These are phyloP conservation scores for Enteromius afrohamiltoni DNA, from an alignment of 2,797 vertebrate genomes.

Conservation along the genomic window DNA sequence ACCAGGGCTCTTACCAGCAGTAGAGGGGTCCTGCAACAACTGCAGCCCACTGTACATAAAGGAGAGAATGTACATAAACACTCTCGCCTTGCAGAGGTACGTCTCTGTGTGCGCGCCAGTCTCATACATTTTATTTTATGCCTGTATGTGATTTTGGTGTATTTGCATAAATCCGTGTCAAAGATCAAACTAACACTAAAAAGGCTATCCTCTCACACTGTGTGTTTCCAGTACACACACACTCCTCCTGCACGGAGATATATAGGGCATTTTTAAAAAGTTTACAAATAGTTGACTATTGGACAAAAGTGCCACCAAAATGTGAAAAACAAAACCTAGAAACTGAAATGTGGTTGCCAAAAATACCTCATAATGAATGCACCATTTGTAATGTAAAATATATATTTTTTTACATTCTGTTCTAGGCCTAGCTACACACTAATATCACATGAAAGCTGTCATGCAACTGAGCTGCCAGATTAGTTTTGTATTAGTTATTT, in stretches of 20 bases:
- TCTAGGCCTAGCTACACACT: not conserved
- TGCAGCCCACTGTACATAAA: conserved; percentile 95
- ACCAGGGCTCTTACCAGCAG: conserved; percentile 98
- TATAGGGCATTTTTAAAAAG: not conserved
- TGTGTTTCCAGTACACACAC: conserved; percentile 4
- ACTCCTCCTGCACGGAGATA: not conserved
- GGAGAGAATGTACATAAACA: conserved; percentile 98
- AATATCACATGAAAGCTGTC: conserved; percentile 6
- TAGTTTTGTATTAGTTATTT: not conserved
- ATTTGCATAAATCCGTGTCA: conserved; percentile 12
- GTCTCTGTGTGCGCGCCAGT: not conserved
- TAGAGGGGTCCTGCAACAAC: conserved; percentile 93
- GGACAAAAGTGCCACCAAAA: not conserved
- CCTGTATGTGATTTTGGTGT: conserved; percentile 25
- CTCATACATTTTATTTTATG: conserved; percentile 24
- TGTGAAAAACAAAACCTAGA: not conserved
- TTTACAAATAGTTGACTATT: not conserved
- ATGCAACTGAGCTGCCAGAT: not conserved
- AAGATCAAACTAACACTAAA: conserved; percentile 34
- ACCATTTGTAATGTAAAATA: not conserved
- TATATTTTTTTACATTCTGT: not conserved
- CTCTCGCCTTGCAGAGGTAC: conserved; percentile 95
- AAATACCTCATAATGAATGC: not conserved
- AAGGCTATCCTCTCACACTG: not conserved
- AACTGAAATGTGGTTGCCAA: too few relatives aligned